phyloP scores from a whole-genome alignment of 2,113 vertebrate species.

The Sinocyclocheilus anophthalmus region DNA sequence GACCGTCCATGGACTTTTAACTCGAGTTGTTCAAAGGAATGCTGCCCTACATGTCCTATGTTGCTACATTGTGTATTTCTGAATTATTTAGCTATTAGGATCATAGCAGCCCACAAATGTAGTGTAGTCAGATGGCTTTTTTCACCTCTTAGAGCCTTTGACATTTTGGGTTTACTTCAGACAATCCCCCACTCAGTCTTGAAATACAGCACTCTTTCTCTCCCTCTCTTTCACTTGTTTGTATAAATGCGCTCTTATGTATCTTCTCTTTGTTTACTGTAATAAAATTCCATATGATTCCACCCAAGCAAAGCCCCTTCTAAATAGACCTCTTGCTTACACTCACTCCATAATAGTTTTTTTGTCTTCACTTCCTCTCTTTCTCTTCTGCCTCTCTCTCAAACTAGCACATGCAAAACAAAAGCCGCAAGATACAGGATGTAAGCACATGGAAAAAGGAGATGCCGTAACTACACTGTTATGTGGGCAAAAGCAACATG shows the following conservation, averaged over 20 bases:
- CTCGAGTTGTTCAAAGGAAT: neutral
- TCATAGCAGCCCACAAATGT: too few species aligned
- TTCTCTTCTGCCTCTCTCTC: neutral
- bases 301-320: constrained; percentile 32
- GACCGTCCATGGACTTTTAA: neutral
- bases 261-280: constrained; percentile 42
- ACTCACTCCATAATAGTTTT: neutral
- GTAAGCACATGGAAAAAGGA: neutral
- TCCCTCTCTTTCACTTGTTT: constrained; percentile 27
- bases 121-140: too few species aligned
- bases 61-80: neutral
- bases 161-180: constrained; percentile 36
- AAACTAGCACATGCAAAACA: neutral
- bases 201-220: constrained; percentile 51
- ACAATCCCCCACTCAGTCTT: constrained; percentile 43
- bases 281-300: constrained; percentile 44
- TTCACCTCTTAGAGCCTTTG: neutral
- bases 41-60: neutral
- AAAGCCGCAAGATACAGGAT: constrained; percentile 17
- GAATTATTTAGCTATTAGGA: constrained; percentile 25
- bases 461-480: neutral
- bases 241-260: constrained; percentile 29
- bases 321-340: constrained; percentile 27
- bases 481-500: neutral
- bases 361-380: neutral